These are phyloP conservation scores for Acipenser transmontanus DNA, from an alignment of 2,797 vertebrate species.

Conservation along the genomic window DNA sequence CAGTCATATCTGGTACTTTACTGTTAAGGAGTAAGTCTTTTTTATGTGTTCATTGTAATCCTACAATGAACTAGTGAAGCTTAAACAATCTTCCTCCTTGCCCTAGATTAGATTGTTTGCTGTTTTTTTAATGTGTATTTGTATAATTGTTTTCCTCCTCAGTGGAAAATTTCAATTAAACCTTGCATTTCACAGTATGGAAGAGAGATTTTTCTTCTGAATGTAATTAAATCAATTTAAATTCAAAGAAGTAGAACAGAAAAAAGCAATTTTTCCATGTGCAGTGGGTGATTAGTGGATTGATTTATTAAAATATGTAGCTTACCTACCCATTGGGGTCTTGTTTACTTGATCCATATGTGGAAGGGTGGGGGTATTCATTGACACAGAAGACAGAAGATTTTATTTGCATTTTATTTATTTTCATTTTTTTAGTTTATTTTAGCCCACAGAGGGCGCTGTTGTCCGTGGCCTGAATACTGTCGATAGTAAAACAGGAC, in stretches of 20 bases:
- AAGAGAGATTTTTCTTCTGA: slow-evolving; percentile 39
- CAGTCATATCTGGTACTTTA: slow-evolving; percentile 23
- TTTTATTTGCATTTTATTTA: no score
- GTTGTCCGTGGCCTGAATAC: no score
- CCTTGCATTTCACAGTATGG: slow-evolving; percentile 43
- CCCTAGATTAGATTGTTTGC: slow-evolving; percentile 41
- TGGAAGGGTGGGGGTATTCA: no score
- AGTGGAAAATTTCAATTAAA: slow-evolving; percentile 53
- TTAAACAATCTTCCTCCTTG: slow-evolving; percentile 23
- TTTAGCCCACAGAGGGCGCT: no score
- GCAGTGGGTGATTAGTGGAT: slow-evolving; percentile 54
- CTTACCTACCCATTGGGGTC: slow-evolving; percentile 32
- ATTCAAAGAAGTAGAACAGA: slow-evolving; percentile 44
- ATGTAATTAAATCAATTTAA: slow-evolving; percentile 60
- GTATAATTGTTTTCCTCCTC: slow-evolving; percentile 43
- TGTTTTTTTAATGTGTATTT: slow-evolving; percentile 51
- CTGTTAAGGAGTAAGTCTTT: slow-evolving; percentile 47
- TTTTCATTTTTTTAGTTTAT: no score
- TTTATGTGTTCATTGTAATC: slow-evolving; percentile 30
- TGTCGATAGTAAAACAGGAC: no score
- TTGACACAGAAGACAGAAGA: no score
- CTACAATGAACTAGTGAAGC: slow-evolving; percentile 13
- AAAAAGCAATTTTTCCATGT: slow-evolving; percentile 25
- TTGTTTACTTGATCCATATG: slow-evolving; percentile 47
- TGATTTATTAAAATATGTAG: slow-evolving; percentile 62